Evolutionary conservation across 1,140 invertebrate genomes (phyloP), one percentile per base, ranked within the genome.

Genomic region (Drosophila orena): DNA sequence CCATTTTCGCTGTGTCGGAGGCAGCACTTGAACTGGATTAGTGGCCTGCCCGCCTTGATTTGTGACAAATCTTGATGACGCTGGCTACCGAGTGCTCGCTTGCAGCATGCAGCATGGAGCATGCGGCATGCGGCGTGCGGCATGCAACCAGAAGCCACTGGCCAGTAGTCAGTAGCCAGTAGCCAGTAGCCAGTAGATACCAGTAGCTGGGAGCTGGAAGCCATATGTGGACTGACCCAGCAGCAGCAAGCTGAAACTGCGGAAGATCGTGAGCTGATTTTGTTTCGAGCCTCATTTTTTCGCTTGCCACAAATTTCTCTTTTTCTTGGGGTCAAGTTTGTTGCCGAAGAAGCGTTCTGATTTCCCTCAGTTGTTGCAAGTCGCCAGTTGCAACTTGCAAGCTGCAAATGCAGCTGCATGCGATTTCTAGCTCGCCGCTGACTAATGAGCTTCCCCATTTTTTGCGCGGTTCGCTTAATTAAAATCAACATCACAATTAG

Each of bases 261-360:
- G 43, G 57, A 71, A 86, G 84, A 79, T 89, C 79, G 84, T 88
- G 84, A 64, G 84, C 84, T 88, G 84, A 88, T 88, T 84, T 84
- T 72, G 53, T 88, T 81, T 79, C 58, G 11, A 68, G 74, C 79
- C 55, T 70, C 60, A 62, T 64, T 77, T 85, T 70, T 65, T 44
- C 57, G 50, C 79, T 68, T 77, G 79, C 72, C 76, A 80, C 71
- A 77, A 88, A 88, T 88, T 88, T 88, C 83, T 88, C 84, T 88
- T 88, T 88, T 88, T 89, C 84, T 88, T 84, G 84, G 79, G 84
- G 84, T 88, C 84, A 88, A 88, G 84, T 88, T 88, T 89, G 83
- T 61, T 74, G 61, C 66, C 56, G 77, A 79, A 86, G 73, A 86
- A 86, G 65, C 83, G 84, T 88, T 88, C 84, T 89, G 66, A 83